Evolutionary conservation across 2,888 invertebrate species (phyloP).

Genomic region (Nymphalis polychloros): DNA sequence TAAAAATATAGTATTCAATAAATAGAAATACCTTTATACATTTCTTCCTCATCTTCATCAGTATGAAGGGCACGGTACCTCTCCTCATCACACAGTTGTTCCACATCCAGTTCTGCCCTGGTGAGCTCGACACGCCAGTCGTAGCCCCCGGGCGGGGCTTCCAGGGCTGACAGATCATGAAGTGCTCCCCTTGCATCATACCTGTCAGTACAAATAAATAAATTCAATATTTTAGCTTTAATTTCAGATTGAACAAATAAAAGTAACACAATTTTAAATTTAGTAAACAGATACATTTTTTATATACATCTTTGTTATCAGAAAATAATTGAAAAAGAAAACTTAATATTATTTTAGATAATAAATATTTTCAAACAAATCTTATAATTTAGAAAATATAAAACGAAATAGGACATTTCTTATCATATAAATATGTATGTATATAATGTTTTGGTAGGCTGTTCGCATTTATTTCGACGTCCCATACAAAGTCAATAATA

Average conservation of each 20-base stretch:
- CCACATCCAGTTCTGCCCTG: conserved; percentile 89
- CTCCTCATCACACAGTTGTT: conserved; percentile 97
- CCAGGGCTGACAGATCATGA: conserved; percentile 90
- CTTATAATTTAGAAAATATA: conserved; percentile 9
- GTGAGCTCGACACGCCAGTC: conserved; percentile 84
- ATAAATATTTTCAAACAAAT: background rate
- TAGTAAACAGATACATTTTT: background rate
- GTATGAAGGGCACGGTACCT: conserved; percentile 93
- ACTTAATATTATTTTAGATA: background rate
- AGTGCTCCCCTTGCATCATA: conserved; percentile 97
- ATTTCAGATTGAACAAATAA: conserved; percentile 8
- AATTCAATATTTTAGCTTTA: conserved; percentile 23
- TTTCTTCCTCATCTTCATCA: conserved; percentile 92
- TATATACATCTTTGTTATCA: background rate
- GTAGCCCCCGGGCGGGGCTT: conserved; percentile 89
- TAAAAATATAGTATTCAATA: background rate
- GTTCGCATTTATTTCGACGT: conserved; percentile 11
- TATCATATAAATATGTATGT: background rate
- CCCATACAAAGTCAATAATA: conserved; percentile 29
- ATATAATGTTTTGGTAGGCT: background rate
- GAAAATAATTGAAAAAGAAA: background rate
- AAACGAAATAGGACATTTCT: background rate
- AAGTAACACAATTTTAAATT: background rate
- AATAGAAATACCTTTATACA: conserved; percentile 90
- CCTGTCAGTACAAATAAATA: conserved; percentile 79